Conservation (phyloP, 2,888 invertebrate species). For the Eledona agricola region DNA sequence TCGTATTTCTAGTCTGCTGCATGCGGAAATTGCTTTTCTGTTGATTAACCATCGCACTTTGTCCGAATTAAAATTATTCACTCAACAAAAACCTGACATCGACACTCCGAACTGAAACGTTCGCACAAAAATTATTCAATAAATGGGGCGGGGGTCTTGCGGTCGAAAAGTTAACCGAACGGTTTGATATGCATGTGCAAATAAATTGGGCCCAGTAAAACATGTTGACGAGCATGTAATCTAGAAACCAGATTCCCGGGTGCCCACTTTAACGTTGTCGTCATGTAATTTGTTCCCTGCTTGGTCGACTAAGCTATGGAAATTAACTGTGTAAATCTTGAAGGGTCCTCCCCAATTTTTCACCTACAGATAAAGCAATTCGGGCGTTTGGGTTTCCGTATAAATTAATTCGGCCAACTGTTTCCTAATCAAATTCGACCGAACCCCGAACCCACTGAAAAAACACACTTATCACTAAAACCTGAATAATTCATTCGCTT, state of each 20-base stretch:
- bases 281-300: constrained; percentile 52
- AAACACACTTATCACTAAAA: too few relatives aligned
- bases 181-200: constrained; percentile 39
- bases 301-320: constrained; percentile 52
- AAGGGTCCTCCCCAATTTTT: constrained; percentile 51
- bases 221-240: constrained; percentile 47
- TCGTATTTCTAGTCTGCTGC: constrained; percentile 31
- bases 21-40: constrained; percentile 32
- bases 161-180: constrained; percentile 21
- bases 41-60: constrained; percentile 28
- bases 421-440: constrained; percentile 43
- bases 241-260: constrained; percentile 46
- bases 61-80: constrained; percentile 22
- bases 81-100: too few relatives aligned
- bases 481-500: too few relatives aligned
- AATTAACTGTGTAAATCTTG: constrained; percentile 56
- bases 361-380: constrained; percentile 42
- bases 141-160: too few relatives aligned
- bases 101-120: too few relatives aligned
- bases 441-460: constrained; percentile 11
- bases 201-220: constrained; percentile 42
- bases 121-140: too few relatives aligned
- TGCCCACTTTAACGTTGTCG: constrained; percentile 50
- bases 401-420: constrained; percentile 45
- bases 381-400: constrained; percentile 40